Evolutionary conservation across 2,888 invertebrate species (phyloP), one percentile per base, ranked within the genome.

Genomic region (Acleris cristana): DNA sequence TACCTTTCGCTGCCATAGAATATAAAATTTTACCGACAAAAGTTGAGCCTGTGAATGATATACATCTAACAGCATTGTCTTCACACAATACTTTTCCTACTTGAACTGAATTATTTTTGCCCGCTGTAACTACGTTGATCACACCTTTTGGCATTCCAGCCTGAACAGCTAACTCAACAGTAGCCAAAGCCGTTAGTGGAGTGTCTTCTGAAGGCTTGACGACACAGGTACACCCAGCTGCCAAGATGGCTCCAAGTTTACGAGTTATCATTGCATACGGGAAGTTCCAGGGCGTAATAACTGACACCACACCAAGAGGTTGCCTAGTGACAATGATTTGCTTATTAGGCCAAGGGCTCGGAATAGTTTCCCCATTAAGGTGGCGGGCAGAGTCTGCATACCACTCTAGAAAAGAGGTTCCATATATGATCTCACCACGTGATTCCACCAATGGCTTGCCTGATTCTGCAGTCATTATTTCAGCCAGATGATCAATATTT

Each of bases 191-290:
- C 1, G 98, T 96, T 6, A 98, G 90, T 0, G 99, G 99, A 0
- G 99, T 99, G 79, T 99, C 99, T 88, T 99, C 99, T 0, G 99
- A 97, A 3, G 99, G 99, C 88, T 97, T 97, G 4, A 97, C 94
- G 0, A 99, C 96, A 84, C 97, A 96, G 0, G 99, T 99, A 79
- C 99, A 99, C 0, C 99, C 99, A 14, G 97, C 98, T 44, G 99
- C 98, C 73, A 99, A 86, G 18, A 99, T 97, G 7, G 99, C 98
- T 30, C 96, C 97, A 2, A 97, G 98, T 91, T 99, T 99, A 58
- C 99, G 94, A 0, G 99, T 98, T 63, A 99, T 97, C 99, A 99
- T 99, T 0, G 99, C 99, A 86, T 96, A 95, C 1, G 99, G 99
- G 80, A 97, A 97, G 81, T 97, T 98, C 97, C 97, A 98, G 0